phyloP scores from a whole-genome alignment of 1,140 invertebrate genomes.

The Octopus bimaculoides region DNA sequence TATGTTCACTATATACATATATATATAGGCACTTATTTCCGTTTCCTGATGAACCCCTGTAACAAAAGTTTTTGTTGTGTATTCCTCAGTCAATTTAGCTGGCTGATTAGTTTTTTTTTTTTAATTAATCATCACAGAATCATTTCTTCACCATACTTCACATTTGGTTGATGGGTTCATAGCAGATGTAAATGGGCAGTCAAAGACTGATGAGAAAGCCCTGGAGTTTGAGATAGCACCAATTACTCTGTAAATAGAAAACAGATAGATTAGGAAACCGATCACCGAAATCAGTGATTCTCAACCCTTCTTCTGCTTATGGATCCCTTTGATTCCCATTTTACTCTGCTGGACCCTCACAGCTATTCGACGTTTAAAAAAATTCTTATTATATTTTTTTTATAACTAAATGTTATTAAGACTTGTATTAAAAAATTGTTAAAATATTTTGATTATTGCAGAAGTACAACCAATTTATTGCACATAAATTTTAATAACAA shows the following conservation, averaged over 20 bases:
- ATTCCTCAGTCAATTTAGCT: not conserved
- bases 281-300: too few relatives aligned
- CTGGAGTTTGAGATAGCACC: conserved; percentile 31
- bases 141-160: conserved; percentile 30
- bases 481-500: too few relatives aligned
- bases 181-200: conserved; percentile 24
- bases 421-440: too few relatives aligned
- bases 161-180: conserved; percentile 35
- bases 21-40: not conserved
- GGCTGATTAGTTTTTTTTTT: not conserved
- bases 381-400: too few relatives aligned
- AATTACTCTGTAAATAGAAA: conserved; percentile 30
- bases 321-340: too few relatives aligned
- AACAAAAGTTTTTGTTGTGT: not conserved
- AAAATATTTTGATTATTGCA: too few relatives aligned
- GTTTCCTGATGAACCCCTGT: not conserved
- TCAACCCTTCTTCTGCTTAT: too few relatives aligned
- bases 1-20: not conserved
- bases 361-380: too few relatives aligned
- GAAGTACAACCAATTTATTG: too few relatives aligned
- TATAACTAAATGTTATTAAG: too few relatives aligned
- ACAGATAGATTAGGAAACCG: not conserved
- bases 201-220: conserved; percentile 30
- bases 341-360: too few relatives aligned
- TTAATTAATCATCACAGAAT: not conserved